A percentile compares a stretch with the other conserved stretches of the same genome.
phyloP scores from a whole-genome alignment of 2,888 invertebrate species.

The Drosophila atripex region DNA sequence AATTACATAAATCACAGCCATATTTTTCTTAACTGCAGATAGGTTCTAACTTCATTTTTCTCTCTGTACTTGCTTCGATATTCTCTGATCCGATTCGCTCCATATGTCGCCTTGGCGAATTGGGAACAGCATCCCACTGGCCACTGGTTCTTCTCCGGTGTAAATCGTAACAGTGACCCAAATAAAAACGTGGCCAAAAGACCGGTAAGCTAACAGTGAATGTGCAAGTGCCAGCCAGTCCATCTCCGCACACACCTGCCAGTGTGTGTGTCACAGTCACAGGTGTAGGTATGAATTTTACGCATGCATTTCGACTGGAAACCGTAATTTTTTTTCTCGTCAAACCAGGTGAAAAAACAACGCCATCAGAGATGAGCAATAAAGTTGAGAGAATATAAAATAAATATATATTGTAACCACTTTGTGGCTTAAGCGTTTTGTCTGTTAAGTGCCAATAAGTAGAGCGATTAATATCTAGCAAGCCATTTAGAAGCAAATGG shows the following conservation, averaged over 20 bases:
- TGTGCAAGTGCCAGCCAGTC: conserved; percentile 65
- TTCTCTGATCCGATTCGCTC: conserved; percentile 22
- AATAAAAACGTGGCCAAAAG: conserved; percentile 72
- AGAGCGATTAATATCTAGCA: neutral
- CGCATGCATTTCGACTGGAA: conserved; percentile 71
- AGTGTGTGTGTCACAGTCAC: conserved; percentile 1
- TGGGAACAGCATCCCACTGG: conserved; percentile 35
- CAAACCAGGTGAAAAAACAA: conserved; percentile 56
- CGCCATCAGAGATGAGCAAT: conserved; percentile 23
- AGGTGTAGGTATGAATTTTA: conserved; percentile 41
- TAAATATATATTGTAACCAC: neutral
- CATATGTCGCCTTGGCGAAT: conserved; percentile 35
- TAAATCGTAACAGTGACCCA: conserved; percentile 81
- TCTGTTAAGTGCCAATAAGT: neutral
- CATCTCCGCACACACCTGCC: conserved; percentile 19
- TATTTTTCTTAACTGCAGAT: no score
- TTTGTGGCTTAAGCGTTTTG: neutral
- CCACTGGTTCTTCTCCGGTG: conserved; percentile 34
- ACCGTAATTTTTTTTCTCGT: conserved; percentile 51
- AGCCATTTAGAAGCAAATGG: neutral
- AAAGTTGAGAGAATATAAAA: neutral
- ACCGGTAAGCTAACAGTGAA: conserved; percentile 80
- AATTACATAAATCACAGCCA: conserved; percentile 65
- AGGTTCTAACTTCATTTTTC: conserved; percentile 2
- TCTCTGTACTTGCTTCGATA: conserved; percentile 18